Conservation (phyloP, 2,888 invertebrate species). For the Phrixothrix hirtus region DNA sequence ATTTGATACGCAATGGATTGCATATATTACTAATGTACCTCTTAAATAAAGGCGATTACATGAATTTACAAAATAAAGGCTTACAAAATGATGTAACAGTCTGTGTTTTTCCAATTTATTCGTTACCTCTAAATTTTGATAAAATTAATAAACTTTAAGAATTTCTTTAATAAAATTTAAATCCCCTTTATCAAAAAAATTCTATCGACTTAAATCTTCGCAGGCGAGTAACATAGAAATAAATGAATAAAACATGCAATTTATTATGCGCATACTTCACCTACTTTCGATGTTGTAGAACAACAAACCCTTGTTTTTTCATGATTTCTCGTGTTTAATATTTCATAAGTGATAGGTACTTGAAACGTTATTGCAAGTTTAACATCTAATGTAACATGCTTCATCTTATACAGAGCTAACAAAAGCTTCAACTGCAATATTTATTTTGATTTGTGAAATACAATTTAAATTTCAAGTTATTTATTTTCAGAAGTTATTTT, state of each 20-base stretch:
- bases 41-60: too few relatives aligned
- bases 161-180: conserved; percentile 14
- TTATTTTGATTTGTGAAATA: too few relatives aligned
- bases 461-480: too few relatives aligned
- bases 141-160: conserved; percentile 7
- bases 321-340: conserved; percentile 12
- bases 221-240: conserved; percentile 14
- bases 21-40: too few relatives aligned
- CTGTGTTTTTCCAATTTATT: too few relatives aligned
- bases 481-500: too few relatives aligned
- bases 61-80: too few relatives aligned
- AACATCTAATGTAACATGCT: conserved; percentile 8
- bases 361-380: conserved; percentile 4
- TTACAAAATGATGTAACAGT: too few relatives aligned
- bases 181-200: conserved; percentile 11
- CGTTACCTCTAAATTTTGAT: too few relatives aligned
- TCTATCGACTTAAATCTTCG: conserved; percentile 21
- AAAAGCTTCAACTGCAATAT: too few relatives aligned
- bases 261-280: conserved; percentile 28
- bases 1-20: too few relatives aligned
- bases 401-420: too few relatives aligned
- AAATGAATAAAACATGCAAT: conserved; percentile 29
- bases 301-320: conserved; percentile 5
- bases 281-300: conserved; percentile 26
- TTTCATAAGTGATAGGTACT: conserved; percentile 15